These are phyloP conservation scores for Chalcosyrphus nemorum DNA, from an alignment of 2,888 invertebrate genomes.

Conservation along the genomic window DNA sequence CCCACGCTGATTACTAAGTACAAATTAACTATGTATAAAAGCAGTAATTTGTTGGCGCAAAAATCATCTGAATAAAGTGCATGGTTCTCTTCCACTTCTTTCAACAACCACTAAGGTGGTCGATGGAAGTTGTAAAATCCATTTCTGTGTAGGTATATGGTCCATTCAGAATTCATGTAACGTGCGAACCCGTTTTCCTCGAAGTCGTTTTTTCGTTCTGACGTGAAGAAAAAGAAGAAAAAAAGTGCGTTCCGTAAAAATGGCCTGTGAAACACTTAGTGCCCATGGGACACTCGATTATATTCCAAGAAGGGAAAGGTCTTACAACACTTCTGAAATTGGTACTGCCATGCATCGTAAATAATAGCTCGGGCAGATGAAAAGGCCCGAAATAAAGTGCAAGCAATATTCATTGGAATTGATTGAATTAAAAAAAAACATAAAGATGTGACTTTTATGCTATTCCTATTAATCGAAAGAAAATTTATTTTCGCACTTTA, in stretches of 20 bases:
- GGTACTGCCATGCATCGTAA: constrained; percentile 51
- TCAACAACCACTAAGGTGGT: constrained; percentile 23
- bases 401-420: constrained; percentile 28
- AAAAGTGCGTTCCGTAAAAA: constrained; percentile 47
- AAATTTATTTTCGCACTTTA: background rate
- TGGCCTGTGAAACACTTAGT: constrained; percentile 53
- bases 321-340: constrained; percentile 43
- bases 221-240: constrained; percentile 35
- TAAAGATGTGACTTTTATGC: too few species aligned
- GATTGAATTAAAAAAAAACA: background rate
- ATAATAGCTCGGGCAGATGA: constrained; percentile 67
- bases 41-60: background rate
- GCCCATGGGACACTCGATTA: constrained; percentile 51
- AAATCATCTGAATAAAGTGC: background rate
- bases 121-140: constrained; percentile 11
- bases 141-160: background rate
- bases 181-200: constrained; percentile 57
- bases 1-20: background rate
- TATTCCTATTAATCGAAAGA: too few species aligned
- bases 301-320: constrained; percentile 54
- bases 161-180: constrained; percentile 53
- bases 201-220: constrained; percentile 23
- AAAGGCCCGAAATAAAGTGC: constrained; percentile 49
- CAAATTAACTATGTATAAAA: too few species aligned
- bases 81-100: background rate